phyloP scores from a whole-genome alignment of 2,113 vertebrate species.

The Gobiocypris rarus region DNA sequence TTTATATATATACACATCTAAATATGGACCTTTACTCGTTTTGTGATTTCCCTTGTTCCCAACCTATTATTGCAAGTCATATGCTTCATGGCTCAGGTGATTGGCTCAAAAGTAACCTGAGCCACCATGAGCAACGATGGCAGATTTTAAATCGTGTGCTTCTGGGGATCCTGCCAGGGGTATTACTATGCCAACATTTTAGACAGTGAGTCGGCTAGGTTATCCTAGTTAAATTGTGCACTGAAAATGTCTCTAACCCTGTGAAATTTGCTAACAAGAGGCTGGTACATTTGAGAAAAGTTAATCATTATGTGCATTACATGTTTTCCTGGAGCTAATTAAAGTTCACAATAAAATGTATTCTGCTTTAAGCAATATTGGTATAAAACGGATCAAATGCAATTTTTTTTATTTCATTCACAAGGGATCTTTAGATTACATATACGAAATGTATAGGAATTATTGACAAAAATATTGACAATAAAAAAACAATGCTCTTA shows the following conservation, averaged over 20 bases:
- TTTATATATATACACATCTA: too few relatives aligned
- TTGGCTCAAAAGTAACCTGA: background rate
- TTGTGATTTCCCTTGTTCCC: background rate
- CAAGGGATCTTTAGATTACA: background rate
- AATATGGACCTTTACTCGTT: too few relatives aligned
- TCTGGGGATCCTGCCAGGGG: background rate
- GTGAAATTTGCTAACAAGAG: background rate
- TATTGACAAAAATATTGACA: background rate
- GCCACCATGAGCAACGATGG: background rate
- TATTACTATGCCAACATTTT: background rate
- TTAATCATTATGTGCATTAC: background rate
- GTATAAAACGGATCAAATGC: background rate
- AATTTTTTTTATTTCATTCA: background rate
- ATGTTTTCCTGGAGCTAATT: background rate
- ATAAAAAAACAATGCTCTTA: background rate
- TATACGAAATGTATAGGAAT: background rate
- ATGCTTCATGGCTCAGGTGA: slow-evolving; percentile 9
- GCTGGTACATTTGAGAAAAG: background rate
- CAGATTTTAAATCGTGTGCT: background rate
- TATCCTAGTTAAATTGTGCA: background rate
- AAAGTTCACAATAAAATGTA: background rate
- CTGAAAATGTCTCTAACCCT: background rate
- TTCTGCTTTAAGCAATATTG: background rate
- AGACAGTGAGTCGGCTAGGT: background rate
- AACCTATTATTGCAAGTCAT: background rate